These are phyloP conservation scores for Pholis gunnellus DNA, from an alignment of 2,113 vertebrate species.

Conservation along the genomic window DNA sequence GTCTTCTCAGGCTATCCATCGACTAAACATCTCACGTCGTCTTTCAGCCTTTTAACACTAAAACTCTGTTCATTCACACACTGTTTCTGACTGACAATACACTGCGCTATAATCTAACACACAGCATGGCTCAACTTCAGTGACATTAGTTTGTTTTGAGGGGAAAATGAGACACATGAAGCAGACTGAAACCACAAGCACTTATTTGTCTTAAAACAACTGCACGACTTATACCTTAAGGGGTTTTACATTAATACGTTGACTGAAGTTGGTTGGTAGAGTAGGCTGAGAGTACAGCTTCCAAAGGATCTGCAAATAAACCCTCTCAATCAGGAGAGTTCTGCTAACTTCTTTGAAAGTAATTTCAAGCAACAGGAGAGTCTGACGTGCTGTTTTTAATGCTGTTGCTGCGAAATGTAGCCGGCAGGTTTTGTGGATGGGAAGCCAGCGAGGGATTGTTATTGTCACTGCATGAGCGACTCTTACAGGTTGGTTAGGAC, in stretches of 20 bases:
- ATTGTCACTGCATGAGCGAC: not conserved
- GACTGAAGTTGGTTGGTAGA: not conserved
- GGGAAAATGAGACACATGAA: not conserved
- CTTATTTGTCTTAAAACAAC: not conserved
- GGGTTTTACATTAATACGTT: not conserved
- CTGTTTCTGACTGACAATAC: not conserved
- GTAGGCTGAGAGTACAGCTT: not conserved
- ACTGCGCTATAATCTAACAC: not conserved
- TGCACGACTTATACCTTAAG: not conserved
- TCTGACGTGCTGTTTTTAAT: not conserved
- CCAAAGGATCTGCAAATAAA: not conserved
- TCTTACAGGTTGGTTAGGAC: not conserved
- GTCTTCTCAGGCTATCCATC: conserved; percentile 22
- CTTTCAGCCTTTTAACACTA: conserved; percentile 16
- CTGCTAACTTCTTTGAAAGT: not conserved
- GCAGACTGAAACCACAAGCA: not conserved
- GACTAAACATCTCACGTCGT: conserved; percentile 27
- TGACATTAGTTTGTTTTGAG: not conserved
- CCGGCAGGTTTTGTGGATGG: not conserved
- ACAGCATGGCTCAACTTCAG: not conserved
- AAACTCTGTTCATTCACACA: not conserved
- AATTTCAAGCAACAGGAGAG: not conserved
- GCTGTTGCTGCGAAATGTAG: not conserved
- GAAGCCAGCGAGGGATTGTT: not conserved
- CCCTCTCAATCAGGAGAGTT: not conserved